phyloP scores from a whole-genome alignment of 2,888 invertebrate species.

The Lumbricus terrestris region DNA sequence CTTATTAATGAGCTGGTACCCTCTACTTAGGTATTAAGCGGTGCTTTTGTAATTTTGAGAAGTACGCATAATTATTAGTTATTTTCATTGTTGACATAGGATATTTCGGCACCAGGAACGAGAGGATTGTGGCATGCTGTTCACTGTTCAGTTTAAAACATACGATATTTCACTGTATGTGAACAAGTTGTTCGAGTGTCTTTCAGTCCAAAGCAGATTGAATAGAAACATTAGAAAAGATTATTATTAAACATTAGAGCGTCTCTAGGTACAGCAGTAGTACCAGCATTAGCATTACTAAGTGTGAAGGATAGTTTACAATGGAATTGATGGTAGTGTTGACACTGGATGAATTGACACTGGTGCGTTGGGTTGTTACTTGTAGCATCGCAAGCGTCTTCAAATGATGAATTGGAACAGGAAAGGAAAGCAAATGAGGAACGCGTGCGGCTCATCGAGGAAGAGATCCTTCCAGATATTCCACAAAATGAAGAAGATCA shows the following conservation, averaged over 20 bases:
- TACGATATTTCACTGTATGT: neutral
- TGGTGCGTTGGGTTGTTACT: neutral
- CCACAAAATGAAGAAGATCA: conserved; percentile 71
- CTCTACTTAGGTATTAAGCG: too few species aligned
- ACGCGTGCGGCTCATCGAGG: conserved; percentile 40
- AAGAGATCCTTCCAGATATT: conserved; percentile 60
- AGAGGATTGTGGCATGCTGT: neutral
- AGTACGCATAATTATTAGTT: neutral
- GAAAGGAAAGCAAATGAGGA: conserved; percentile 5
- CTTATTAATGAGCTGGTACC: too few species aligned
- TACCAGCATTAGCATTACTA: neutral
- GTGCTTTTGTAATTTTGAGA: too few species aligned
- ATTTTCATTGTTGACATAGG: neutral
- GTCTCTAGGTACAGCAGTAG: neutral
- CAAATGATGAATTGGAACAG: neutral
- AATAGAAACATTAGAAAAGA: too few species aligned
- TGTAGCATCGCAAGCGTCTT: neutral
- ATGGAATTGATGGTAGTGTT: too few species aligned
- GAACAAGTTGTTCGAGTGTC: neutral
- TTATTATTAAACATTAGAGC: neutral
- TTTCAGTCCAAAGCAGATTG: neutral
- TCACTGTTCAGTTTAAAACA: neutral
- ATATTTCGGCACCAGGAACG: neutral
- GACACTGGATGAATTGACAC: too few species aligned
- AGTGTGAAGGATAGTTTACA: too few species aligned